Evolutionary conservation across 2,888 invertebrate species (phyloP).

Genomic region (Lomographa bimaculata): DNA sequence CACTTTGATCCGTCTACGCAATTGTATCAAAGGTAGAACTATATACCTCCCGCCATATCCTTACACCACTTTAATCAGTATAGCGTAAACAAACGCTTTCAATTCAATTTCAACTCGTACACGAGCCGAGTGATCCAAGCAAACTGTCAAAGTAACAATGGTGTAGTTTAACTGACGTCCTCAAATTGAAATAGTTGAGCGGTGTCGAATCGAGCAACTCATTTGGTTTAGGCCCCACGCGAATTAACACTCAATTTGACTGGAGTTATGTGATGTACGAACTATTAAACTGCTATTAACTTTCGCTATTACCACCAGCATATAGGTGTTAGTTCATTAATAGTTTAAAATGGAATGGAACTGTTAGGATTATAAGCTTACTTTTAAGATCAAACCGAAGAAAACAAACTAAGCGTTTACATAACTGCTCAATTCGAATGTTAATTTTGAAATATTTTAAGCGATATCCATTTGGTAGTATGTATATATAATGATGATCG

Average conservation of each 20-base stretch:
- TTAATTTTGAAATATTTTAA: too few relatives aligned
- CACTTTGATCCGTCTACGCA: conserved; percentile 25
- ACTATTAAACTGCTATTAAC: conserved; percentile 6
- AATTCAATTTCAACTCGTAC: conserved; percentile 58
- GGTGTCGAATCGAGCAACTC: conserved; percentile 46
- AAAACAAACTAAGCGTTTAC: too few relatives aligned
- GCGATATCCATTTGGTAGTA: too few relatives aligned
- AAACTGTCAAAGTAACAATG: conserved; percentile 59
- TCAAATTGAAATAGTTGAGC: conserved; percentile 60
- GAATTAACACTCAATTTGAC: conserved; percentile 46
- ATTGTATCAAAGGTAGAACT: conserved; percentile 27
- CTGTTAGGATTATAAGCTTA: too few relatives aligned
- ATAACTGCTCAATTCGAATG: too few relatives aligned
- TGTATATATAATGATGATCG: too few relatives aligned
- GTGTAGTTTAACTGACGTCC: conserved; percentile 59
- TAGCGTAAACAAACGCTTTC: conserved; percentile 51
- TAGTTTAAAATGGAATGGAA: too few relatives aligned
- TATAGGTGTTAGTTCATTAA: too few relatives aligned
- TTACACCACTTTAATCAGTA: conserved; percentile 48
- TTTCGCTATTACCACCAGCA: not conserved
- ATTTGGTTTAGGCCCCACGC: conserved; percentile 43
- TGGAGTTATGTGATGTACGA: conserved; percentile 14
- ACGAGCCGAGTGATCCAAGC: conserved; percentile 43
- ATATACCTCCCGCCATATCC: conserved; percentile 25
- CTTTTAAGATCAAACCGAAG: too few relatives aligned